Base-by-base conservation (phyloP, 2,113 vertebrate species). In the Otis tarda region DNA sequence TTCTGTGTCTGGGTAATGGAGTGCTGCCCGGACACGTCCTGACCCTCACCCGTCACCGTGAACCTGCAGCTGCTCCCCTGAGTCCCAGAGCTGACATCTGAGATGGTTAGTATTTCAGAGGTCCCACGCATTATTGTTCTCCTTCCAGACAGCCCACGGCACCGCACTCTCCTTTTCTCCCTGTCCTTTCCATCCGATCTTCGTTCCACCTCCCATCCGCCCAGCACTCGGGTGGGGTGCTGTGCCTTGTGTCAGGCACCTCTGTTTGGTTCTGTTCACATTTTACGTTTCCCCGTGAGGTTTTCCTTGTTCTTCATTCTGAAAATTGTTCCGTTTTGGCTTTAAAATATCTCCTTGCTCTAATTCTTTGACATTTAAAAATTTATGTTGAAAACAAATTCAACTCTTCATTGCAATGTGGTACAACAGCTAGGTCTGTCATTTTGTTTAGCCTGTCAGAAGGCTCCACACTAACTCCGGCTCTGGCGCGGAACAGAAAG, bases 1-100 rank as follows among this genome's bases (percentile, higher is more conserved):
- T 11, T 24, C 31, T 0, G 0, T 77, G 61, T 14, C 73, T 47
- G 65, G 37, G 49, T 60, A 45, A 41, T 0, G 1, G 30, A 28
- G 52, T 25, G 3, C 45, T 86, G 89, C 67, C 56, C 55, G 41
- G 59, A 43, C 27, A 18, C 3, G 3, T 55, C 74, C 60, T 55
- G 63, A 39, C 75, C 70, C 57, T 67, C 28, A 21, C 7, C 70
- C 77, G 8, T 35, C 63, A 7, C 84, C 67, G 76, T 3, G 10
- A 49, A 24, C 23, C 68, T 87, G 63, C 71, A 71, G 87, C 63
- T 79, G 61, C 65, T 89, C n/a, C 79, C 41, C 71, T 79, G 68
- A 74, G 31, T 37, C 45, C 55, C 81, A 71, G 10, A 55, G 65
- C 83, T 95, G 91, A 8, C 60, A 63, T 59, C 65, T 86, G 91